Percentiles rank a stretch among this genome's conserved stretches.
Evolutionary conservation across 2,888 invertebrate species (phyloP).

Genomic region (Lypha dubia): DNA sequence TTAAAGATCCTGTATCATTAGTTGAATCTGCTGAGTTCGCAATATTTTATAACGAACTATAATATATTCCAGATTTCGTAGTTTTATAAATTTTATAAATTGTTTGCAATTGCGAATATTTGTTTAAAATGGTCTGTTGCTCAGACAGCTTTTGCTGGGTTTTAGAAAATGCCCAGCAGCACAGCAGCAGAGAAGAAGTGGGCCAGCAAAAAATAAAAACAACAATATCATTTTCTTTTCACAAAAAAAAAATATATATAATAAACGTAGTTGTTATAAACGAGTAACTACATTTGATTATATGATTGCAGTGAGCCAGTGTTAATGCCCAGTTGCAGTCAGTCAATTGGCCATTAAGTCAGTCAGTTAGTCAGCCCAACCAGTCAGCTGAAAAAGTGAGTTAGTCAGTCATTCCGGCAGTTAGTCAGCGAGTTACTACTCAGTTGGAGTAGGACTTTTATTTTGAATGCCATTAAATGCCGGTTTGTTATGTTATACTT

Average conservation of each 20-base stretch:
- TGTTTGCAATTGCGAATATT: too few species aligned
- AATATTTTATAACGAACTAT: too few species aligned
- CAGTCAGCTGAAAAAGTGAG: neutral
- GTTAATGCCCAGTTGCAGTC: slow-evolving; percentile 62
- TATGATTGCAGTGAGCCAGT: slow-evolving; percentile 64
- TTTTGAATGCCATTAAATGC: slow-evolving; percentile 63
- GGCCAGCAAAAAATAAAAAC: neutral
- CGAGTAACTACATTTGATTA: slow-evolving; percentile 55
- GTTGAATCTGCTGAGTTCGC: too few species aligned
- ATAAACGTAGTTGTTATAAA: slow-evolving; percentile 1
- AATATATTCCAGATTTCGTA: too few species aligned
- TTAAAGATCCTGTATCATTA: too few species aligned
- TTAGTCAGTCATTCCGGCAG: neutral
- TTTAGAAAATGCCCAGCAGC: slow-evolving; percentile 16
- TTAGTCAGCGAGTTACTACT: slow-evolving; percentile 10
- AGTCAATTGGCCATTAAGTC: neutral
- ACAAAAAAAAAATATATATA: neutral
- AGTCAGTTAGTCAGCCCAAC: neutral
- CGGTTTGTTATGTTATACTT: slow-evolving; percentile 67
- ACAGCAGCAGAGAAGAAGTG: slow-evolving; percentile 6
- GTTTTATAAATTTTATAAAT: too few species aligned
- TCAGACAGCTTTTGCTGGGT: slow-evolving; percentile 45
- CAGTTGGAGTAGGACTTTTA: slow-evolving; percentile 52
- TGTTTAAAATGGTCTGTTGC: slow-evolving; percentile 27
- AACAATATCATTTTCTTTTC: slow-evolving; percentile 11